Evolutionary conservation across 2,797 vertebrate genomes (phyloP).

Genomic region (Neostethus bicornis): DNA sequence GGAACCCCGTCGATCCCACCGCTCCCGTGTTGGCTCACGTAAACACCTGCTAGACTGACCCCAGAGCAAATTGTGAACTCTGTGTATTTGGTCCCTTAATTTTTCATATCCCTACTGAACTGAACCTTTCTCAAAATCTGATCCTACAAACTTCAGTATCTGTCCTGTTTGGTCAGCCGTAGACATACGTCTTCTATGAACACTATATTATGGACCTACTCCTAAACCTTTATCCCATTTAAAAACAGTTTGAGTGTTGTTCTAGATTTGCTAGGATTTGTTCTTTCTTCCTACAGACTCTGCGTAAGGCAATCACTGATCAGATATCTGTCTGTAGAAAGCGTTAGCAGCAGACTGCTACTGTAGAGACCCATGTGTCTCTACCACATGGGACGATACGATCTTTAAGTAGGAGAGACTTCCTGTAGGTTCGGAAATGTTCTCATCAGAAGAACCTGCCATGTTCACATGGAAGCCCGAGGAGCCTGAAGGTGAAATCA

Average conservation of each 20-base stretch:
- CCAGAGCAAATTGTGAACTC: constrained; percentile 42
- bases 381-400: no score
- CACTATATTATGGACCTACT: constrained; percentile 55
- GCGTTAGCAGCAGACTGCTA: constrained; percentile 56
- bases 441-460: no score
- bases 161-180: constrained; percentile 35
- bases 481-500: no score
- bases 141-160: constrained; percentile 39
- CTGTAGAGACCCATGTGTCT: constrained; percentile 53
- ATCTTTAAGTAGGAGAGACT: no score
- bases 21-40: constrained; percentile 89
- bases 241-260: constrained; percentile 56
- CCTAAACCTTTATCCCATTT: constrained; percentile 47
- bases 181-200: constrained; percentile 52
- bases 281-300: constrained; percentile 71
- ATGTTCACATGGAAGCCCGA: no score
- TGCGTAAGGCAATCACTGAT: constrained; percentile 82
- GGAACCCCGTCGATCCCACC: constrained; percentile 89
- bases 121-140: constrained; percentile 49
- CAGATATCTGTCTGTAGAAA: constrained; percentile 61
- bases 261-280: constrained; percentile 62
- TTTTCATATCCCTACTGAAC: constrained; percentile 79
- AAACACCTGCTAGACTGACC: constrained; percentile 87
- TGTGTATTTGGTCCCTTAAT: constrained; percentile 30
- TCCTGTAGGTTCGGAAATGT: no score